phyloP scores from a whole-genome alignment of 2,113 vertebrate genomes.

The Capreolus pygargus region DNA sequence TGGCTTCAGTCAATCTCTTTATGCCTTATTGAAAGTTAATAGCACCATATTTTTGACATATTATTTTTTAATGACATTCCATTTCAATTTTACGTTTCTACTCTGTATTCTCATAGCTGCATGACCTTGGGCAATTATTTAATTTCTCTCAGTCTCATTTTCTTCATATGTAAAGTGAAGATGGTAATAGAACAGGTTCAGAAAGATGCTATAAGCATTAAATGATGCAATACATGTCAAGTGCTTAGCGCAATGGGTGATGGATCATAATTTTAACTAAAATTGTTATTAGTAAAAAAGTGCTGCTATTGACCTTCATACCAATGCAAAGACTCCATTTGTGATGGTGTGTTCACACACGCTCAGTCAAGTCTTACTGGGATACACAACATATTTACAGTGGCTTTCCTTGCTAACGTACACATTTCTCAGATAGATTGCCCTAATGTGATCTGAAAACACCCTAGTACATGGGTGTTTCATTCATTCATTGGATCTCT shows the following conservation, averaged over 20 bases:
- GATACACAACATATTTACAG: background rate
- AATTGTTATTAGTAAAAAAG: background rate
- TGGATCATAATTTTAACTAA: background rate
- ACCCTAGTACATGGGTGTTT: background rate
- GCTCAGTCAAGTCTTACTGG: background rate
- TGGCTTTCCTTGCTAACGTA: background rate
- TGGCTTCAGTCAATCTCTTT: background rate
- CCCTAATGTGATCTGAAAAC: background rate
- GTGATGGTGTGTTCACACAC: background rate
- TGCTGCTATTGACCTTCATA: background rate
- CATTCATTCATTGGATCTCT: background rate
- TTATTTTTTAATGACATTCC: slow-evolving; percentile 17
- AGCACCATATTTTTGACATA: slow-evolving; percentile 22
- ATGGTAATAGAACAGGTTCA: background rate
- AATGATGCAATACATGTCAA: background rate
- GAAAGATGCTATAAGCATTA: background rate
- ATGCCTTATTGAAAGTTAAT: slow-evolving; percentile 40
- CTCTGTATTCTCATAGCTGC: background rate
- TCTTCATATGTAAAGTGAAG: background rate
- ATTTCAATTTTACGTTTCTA: background rate
- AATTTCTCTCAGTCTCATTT: slow-evolving; percentile 16
- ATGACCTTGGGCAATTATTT: slow-evolving; percentile 30
- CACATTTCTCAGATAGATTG: background rate
- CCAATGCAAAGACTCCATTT: background rate
- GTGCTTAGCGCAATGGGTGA: background rate